Percentiles rank a stretch among this genome's conserved stretches.
Evolutionary conservation across 2,888 invertebrate genomes (phyloP).

Genomic region (Limnephilus auricula): DNA sequence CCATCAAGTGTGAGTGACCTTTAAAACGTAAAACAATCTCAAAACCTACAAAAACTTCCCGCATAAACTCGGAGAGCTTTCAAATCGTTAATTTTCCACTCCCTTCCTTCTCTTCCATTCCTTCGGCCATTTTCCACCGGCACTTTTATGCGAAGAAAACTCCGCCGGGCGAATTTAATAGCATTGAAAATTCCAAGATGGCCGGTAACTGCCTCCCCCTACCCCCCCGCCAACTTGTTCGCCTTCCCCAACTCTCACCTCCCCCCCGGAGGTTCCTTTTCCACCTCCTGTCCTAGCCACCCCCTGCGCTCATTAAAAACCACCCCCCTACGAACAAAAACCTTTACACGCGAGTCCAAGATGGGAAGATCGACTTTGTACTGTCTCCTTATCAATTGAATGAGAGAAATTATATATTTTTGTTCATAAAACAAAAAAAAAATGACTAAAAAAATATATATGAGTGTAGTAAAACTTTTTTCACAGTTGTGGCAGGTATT

Average conservation of each 20-base stretch:
- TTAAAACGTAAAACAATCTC: neutral
- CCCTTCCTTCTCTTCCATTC: neutral
- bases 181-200: constrained; percentile 66
- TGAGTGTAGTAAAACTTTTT: no score
- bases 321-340: constrained; percentile 49
- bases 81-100: neutral
- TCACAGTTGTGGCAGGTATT: no score
- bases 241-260: constrained; percentile 22
- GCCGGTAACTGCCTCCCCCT: constrained; percentile 55
- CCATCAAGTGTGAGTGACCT: neutral
- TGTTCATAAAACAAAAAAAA: no score
- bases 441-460: no score
- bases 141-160: constrained; percentile 50
- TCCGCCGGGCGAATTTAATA: constrained; percentile 63
- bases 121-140: constrained; percentile 26
- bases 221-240: constrained; percentile 6
- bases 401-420: constrained; percentile 13
- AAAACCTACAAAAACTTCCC: neutral
- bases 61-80: neutral
- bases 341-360: constrained; percentile 43
- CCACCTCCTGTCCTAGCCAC: constrained; percentile 26
- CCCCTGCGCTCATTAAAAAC: constrained; percentile 53
- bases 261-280: constrained; percentile 28
- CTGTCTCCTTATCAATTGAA: constrained; percentile 15
- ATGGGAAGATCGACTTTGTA: constrained; percentile 42